Evolutionary conservation across 2,113 vertebrate genomes (phyloP).

Genomic region (Garra rufa): DNA sequence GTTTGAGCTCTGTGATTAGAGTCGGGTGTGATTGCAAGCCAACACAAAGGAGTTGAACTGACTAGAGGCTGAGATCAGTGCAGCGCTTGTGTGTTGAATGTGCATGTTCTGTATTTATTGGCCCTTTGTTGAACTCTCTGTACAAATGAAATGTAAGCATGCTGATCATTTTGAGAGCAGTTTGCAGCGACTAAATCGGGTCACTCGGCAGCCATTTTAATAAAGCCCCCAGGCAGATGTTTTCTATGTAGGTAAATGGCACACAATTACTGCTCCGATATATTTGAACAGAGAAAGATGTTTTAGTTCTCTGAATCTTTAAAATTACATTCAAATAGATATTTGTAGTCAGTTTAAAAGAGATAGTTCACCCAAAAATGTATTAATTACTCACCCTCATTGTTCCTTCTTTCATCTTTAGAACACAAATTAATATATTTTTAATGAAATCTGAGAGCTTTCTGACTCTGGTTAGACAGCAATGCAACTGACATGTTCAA

Average conservation of each 20-base stretch:
- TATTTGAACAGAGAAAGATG: no score
- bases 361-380: no score
- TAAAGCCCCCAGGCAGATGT: neutral
- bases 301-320: no score
- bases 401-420: no score
- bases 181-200: neutral
- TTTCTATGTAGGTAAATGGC: neutral
- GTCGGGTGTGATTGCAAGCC: conserved; percentile 5
- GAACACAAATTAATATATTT: no score
- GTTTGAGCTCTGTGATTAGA: conserved; percentile 18
- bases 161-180: neutral
- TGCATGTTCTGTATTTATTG: neutral
- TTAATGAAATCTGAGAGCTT: no score
- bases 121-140: neutral
- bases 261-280: no score
- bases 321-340: no score
- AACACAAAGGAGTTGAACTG: conserved; percentile 20
- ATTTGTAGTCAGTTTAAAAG: no score
- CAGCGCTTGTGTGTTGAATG: neutral
- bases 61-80: conserved; percentile 13
- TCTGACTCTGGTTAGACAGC: no score
- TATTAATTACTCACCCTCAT: no score
- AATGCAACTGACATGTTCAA: no score
- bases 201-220: neutral
- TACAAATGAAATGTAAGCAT: neutral